Evolutionary conservation across 2,888 invertebrate species (phyloP).

Genomic region (Dicyrtoma fusca): DNA sequence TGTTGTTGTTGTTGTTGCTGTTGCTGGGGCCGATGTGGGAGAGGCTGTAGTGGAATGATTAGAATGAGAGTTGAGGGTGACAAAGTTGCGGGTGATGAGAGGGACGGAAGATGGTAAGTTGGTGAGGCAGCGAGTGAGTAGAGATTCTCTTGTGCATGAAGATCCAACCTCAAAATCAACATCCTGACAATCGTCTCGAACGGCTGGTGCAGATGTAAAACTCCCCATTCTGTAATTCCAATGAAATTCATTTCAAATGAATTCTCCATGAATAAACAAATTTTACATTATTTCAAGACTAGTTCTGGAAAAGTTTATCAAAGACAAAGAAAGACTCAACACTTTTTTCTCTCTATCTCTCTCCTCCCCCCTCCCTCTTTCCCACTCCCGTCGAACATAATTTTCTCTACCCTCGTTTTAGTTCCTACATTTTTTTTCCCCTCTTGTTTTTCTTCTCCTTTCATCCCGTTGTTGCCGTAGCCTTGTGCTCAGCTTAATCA

Average conservation of each 20-base stretch:
- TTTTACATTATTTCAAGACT: neutral
- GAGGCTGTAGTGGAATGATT: slow-evolving; percentile 11
- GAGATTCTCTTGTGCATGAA: slow-evolving; percentile 60
- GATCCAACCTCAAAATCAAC: slow-evolving; percentile 55
- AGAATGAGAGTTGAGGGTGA: slow-evolving; percentile 34
- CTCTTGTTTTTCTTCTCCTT: no score
- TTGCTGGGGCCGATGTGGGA: no score
- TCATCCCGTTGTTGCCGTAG: no score
- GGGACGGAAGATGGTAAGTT: slow-evolving; percentile 62
- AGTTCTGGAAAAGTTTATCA: no score
- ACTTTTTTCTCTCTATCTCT: no score
- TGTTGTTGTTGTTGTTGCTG: no score
- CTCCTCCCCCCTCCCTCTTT: no score
- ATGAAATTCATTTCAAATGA: slow-evolving; percentile 7
- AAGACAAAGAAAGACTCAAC: no score
- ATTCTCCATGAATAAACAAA: slow-evolving; percentile 3
- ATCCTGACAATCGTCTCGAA: slow-evolving; percentile 56
- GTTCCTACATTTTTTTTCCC: no score
- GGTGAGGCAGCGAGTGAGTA: slow-evolving; percentile 65
- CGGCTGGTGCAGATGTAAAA: slow-evolving; percentile 68
- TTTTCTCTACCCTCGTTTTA: no score
- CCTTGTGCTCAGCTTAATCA: neutral
- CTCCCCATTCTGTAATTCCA: slow-evolving; percentile 70
- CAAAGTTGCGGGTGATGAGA: slow-evolving; percentile 59
- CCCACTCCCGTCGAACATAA: no score